A percentile compares a stretch with the other conserved stretches of the same genome.
These are phyloP conservation scores for Chionoecetes opilio DNA, from an alignment of 1,140 invertebrate genomes.

Conservation along the genomic window DNA sequence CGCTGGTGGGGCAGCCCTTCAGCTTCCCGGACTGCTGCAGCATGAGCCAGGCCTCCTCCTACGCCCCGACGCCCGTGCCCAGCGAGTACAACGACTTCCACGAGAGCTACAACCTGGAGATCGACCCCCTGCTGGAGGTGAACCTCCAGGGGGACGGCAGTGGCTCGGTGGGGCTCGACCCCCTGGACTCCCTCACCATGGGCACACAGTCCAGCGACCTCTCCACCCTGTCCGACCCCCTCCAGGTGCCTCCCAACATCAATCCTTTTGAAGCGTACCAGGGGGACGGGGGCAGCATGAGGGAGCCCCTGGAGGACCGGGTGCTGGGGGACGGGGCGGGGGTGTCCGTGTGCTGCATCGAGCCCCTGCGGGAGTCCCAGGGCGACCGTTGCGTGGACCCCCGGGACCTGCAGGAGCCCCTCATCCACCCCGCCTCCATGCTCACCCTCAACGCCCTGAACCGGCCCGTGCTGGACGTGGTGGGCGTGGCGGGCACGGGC, in stretches of 20 bases:
- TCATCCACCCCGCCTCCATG: constrained; percentile 62
- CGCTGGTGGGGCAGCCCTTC: constrained; percentile 82
- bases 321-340: constrained; percentile 18
- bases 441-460: constrained; percentile 78
- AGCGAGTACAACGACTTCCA: constrained; percentile 89
- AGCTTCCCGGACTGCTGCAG: constrained; percentile 83
- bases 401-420: constrained; percentile 31
- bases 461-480: constrained; percentile 28
- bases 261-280: constrained; percentile 81
- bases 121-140: constrained; percentile 84
- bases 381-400: not conserved
- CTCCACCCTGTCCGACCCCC: constrained; percentile 63
- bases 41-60: constrained; percentile 87
- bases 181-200: constrained; percentile 82
- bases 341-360: not conserved
- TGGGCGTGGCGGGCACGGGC: constrained; percentile 19
- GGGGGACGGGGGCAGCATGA: constrained; percentile 82
- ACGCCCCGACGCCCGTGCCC: constrained; percentile 88
- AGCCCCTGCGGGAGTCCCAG: not conserved
- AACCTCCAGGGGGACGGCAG: constrained; percentile 83
- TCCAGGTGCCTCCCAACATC: constrained; percentile 82
- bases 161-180: constrained; percentile 83
- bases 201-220: constrained; percentile 74
- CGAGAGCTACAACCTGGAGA: constrained; percentile 85
- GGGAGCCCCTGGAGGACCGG: constrained; percentile 81